Base-by-base conservation (phyloP, 2,888 invertebrate genomes). In the Therioaphis trifolii region DNA sequence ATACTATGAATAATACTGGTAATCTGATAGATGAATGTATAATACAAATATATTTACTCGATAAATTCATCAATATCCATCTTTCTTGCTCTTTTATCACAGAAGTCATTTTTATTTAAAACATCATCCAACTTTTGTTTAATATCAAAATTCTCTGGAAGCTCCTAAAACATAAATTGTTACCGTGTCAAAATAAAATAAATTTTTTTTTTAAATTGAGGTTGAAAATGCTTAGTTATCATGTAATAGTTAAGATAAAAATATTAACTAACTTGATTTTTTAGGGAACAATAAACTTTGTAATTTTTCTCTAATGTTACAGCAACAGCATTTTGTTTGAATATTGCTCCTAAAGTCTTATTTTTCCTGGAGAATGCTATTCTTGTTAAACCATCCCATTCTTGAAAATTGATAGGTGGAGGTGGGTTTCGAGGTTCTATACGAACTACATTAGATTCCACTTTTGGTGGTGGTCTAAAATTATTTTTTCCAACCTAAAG, bases 1-100 rank as follows among this genome's bases (percentile, higher is more conserved):
- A n/a, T n/a, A n/a, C n/a, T n/a, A n/a, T n/a, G n/a, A n/a, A n/a
- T n/a, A n/a, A n/a, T n/a, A n/a, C n/a, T n/a, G n/a, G n/a, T n/a
- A n/a, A n/a, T n/a, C n/a, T n/a, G n/a, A n/a, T n/a, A n/a, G n/a
- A 35, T 35, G 7, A 35, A 35, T 35, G 35, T 58, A 35, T 66
- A 12, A 49, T 29, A 46, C 69, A 80, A 84, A 84, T 71, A 68
- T 85, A 89, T 89, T 86, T 90, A 91, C 90, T 91, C 91, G 90
- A 98, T 93, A 88, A 99, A 99, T 88, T 99, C 98, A 90, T 99
- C 98, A 86, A 95, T 93, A 88, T 98, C 97, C 98, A 99, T 96
- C 7, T 93, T 93, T 87, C 99, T 91, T 0, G 99, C 96, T 87
- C 99, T 91, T 89, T 93, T 93, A 86, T 94, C 91, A 80, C 93